These are phyloP conservation scores for Rhinogobio ventralis DNA, from an alignment of 2,797 vertebrate genomes.

Conservation along the genomic window DNA sequence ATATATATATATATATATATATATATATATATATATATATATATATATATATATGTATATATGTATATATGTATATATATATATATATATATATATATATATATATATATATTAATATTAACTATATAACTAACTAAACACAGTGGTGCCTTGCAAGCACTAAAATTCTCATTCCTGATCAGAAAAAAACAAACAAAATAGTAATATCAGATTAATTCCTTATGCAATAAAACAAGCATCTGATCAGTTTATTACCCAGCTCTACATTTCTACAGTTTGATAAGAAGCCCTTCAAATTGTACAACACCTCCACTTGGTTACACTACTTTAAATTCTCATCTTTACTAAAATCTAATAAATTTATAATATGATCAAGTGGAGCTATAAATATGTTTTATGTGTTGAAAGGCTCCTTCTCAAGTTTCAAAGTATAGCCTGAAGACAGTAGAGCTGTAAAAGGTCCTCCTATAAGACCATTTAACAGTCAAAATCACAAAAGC, in stretches of 20 bases:
- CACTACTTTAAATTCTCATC: conserved; percentile 34
- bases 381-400: conserved; percentile 29
- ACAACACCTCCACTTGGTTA: conserved; percentile 48
- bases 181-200: conserved; percentile 18
- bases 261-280: conserved; percentile 77
- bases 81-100: no score
- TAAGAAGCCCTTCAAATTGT: conserved; percentile 79
- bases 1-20: no score
- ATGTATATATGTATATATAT: no score
- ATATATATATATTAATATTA: no score
- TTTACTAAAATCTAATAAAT: neutral
- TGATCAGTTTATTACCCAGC: conserved; percentile 62
- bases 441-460: conserved; percentile 74
- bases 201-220: conserved; percentile 58
- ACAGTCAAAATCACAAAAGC: neutral
- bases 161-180: neutral
- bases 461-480: conserved; percentile 65
- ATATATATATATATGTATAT: no score
- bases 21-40: no score
- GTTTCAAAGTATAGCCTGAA: conserved; percentile 82
- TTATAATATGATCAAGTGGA: neutral
- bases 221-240: conserved; percentile 75
- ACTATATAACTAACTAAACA: no score
- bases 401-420: conserved; percentile 81
- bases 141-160: conserved; percentile 49